Percentiles rank a stretch among this genome's conserved stretches.
These are phyloP conservation scores for Papilio gigon DNA, from an alignment of 2,888 invertebrate genomes.

Conservation along the genomic window DNA sequence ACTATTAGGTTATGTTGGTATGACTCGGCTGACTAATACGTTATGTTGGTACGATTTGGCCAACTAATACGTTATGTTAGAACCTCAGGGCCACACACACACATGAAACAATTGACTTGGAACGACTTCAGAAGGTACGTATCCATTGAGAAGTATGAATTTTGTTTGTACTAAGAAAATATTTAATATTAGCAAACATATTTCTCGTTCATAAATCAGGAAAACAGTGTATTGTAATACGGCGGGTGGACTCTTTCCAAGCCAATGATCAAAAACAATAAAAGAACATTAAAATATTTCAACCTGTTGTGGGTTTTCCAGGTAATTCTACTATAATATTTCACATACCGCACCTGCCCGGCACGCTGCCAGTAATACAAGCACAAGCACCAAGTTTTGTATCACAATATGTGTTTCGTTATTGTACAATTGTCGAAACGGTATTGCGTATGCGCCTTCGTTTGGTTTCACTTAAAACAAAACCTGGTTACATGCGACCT, in stretches of 20 bases:
- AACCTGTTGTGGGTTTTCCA: slow-evolving; percentile 69
- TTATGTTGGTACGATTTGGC: background rate
- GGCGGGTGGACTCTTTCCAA: slow-evolving; percentile 41
- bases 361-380: slow-evolving; percentile 82
- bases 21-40: background rate
- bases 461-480: slow-evolving; percentile 13
- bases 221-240: background rate
- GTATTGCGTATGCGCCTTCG: slow-evolving; percentile 67
- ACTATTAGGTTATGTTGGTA: too few species aligned
- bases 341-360: slow-evolving; percentile 82
- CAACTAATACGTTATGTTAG: background rate
- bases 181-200: background rate
- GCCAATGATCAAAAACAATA: slow-evolving; percentile 55
- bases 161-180: background rate
- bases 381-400: slow-evolving; percentile 82
- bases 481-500: background rate
- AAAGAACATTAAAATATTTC: slow-evolving; percentile 60
- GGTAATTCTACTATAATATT: slow-evolving; percentile 78
- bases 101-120: slow-evolving; percentile 26
- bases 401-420: slow-evolving; percentile 82
- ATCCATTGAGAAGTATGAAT: background rate
- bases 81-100: slow-evolving; percentile 5
- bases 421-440: slow-evolving; percentile 78
- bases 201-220: background rate
- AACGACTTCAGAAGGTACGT: slow-evolving; percentile 12